Evolutionary conservation across 2,113 vertebrate species (phyloP).

Genomic region (Camelus bactrianus): DNA sequence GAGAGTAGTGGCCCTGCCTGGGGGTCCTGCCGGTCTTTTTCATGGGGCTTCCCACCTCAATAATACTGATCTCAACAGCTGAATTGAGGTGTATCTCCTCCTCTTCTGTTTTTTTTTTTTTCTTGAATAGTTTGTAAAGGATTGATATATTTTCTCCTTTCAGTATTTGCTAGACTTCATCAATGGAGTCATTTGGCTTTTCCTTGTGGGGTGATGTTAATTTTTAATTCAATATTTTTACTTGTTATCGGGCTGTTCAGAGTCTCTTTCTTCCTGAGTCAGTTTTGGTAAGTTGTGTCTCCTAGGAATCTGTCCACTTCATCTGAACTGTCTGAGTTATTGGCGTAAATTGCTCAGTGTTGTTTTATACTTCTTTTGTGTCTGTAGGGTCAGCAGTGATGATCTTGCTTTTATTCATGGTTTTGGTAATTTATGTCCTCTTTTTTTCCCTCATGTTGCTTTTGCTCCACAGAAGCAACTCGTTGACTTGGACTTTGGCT

Average conservation of each 20-base stretch:
- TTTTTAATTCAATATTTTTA: background rate
- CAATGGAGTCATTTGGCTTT: background rate
- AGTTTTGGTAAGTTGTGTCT: background rate
- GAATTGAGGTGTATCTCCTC: background rate
- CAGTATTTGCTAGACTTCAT: background rate
- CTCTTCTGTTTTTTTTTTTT: background rate
- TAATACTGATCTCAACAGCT: background rate
- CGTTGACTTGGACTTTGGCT: background rate
- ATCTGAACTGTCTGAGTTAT: background rate
- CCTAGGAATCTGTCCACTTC: background rate
- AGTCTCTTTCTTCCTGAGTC: background rate
- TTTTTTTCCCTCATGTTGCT: background rate
- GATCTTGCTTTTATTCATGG: background rate
- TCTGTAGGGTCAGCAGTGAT: background rate
- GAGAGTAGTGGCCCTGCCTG: too few relatives aligned
- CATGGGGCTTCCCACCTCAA: too few relatives aligned
- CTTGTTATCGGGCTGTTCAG: background rate
- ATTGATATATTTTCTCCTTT: background rate
- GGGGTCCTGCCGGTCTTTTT: too few relatives aligned
- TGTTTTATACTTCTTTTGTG: background rate
- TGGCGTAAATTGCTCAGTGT: background rate
- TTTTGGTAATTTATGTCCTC: background rate
- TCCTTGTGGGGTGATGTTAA: slow-evolving; percentile 17
- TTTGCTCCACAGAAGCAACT: background rate
- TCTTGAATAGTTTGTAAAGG: background rate